These are phyloP conservation scores for Amphimallon solstitiale DNA, from an alignment of 2,888 invertebrate genomes.

Conservation along the genomic window DNA sequence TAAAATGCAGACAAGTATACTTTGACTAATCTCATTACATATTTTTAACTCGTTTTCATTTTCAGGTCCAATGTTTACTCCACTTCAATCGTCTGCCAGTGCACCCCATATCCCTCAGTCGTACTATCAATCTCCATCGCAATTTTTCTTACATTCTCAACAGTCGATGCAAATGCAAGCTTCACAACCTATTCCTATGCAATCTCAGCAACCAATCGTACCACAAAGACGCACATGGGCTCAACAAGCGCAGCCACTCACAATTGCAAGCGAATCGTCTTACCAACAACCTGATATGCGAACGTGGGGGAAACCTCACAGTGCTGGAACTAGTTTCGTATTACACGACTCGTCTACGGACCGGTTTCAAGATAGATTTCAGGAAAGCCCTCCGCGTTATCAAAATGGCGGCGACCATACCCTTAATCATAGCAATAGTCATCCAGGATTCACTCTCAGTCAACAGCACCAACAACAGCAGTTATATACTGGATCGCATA, in stretches of 20 bases:
- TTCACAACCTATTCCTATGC: slow-evolving; percentile 57
- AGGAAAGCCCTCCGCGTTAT: slow-evolving; percentile 62
- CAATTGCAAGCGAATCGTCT: slow-evolving; percentile 43
- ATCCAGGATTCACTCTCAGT: slow-evolving; percentile 69
- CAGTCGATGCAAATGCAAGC: slow-evolving; percentile 63
- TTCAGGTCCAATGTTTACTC: slow-evolving; percentile 50
- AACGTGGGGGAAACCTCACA: slow-evolving; percentile 59
- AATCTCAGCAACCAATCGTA: slow-evolving; percentile 61
- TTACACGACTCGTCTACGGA: slow-evolving; percentile 71
- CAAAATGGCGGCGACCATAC: slow-evolving; percentile 74
- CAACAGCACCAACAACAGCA: slow-evolving; percentile 65
- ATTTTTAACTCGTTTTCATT: not conserved
- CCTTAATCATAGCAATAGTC: slow-evolving; percentile 67
- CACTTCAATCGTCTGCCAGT: slow-evolving; percentile 60
- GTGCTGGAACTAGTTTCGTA: slow-evolving; percentile 71
- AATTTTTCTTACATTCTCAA: slow-evolving; percentile 82
- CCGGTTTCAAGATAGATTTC: slow-evolving; percentile 47
- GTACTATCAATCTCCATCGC: slow-evolving; percentile 61
- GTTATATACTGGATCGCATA: slow-evolving; percentile 64
- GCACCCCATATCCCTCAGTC: slow-evolving; percentile 66
- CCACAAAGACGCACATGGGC: slow-evolving; percentile 77
- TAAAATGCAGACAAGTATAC: no score
- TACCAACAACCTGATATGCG: slow-evolving; percentile 57
- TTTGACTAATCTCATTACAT: no score
- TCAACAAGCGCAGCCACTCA: slow-evolving; percentile 53